Evolutionary conservation across 2,797 vertebrate genomes (phyloP), one percentile per base, ranked within the genome.

Genomic region (Mareca penelope): DNA sequence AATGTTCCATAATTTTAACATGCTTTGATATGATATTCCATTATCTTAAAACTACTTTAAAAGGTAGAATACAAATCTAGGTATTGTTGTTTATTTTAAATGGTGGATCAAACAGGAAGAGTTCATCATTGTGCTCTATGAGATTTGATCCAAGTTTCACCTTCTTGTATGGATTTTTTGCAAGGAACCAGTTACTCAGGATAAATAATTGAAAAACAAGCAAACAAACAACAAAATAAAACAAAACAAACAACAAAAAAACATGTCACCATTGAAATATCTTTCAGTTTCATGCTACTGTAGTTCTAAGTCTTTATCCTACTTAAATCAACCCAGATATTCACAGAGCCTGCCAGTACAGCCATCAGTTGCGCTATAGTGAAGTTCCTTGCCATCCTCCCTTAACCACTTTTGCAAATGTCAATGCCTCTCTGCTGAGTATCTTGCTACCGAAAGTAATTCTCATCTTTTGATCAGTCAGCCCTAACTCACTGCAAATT

Each of bases 361-460:
- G 28, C 23, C 42, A 85, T 52, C 73, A 84, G 24, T 8, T 87
- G 31, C 53, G n/a, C 39, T 15, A 22, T 15, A 56, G 35, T 23
- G 85, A 79, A 77, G 39, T 39, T 71, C 59, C 79, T 72, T 79
- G 46, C 55, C 90, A 89, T 76, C 15, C 17, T 80, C n/a, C 10
- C 39, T 56, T 77, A 92, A 82, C 28, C 85, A 15, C 37, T 87
- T 93, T 68, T 84, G 31, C 73, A 85, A 82, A 91, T 72, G 71
- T 87, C 71, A 61, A 61, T 29, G n/a, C 6, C 19, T 83, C 39
- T 80, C 46, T 88, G 13, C 39, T 60, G 22, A 83, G 21, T 61
- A 77, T 57, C 28, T 68, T 87, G 61, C 65, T 91, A 92, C 70
- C 37, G 65, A 82, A 90, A 91, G 37, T 28, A 88, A 90, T 57